Evolutionary conservation across 2,113 vertebrate species (phyloP).

Genomic region (Pristiophorus japonicus): DNA sequence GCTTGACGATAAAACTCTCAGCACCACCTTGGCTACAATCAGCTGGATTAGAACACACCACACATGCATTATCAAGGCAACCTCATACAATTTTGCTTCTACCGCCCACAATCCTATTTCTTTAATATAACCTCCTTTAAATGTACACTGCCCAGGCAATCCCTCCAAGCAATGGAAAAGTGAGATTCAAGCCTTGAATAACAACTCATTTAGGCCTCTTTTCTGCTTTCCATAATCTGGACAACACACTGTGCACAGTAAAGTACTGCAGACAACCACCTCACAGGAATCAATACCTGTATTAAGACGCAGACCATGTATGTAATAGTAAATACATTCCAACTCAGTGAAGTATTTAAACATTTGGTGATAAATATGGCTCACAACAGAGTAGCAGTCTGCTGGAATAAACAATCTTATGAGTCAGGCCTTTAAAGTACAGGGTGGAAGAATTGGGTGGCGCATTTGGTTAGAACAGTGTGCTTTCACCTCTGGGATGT

Average conservation of each 20-base stretch:
- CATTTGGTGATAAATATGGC: constrained; percentile 16
- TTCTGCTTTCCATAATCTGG: not conserved
- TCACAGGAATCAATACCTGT: not conserved
- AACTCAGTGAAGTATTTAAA: not conserved
- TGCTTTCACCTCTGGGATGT: constrained; percentile 21
- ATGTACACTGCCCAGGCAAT: not conserved
- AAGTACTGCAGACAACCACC: not conserved
- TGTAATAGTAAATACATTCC: not conserved
- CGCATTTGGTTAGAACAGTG: not conserved
- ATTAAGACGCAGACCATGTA: not conserved
- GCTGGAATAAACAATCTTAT: not conserved
- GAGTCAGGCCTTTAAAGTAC: not conserved
- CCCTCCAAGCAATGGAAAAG: not conserved
- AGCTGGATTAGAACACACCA: not conserved
- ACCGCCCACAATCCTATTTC: not conserved
- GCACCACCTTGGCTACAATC: not conserved
- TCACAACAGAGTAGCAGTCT: not conserved
- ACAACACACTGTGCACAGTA: not conserved
- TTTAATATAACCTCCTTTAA: not conserved
- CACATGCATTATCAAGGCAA: not conserved
- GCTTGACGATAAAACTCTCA: not conserved
- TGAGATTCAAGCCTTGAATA: not conserved
- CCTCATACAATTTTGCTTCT: not conserved
- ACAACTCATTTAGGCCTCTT: not conserved
- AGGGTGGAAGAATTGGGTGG: not conserved